These are phyloP conservation scores for Hemichromis elongatus DNA, from an alignment of 2,113 vertebrate species.

Conservation along the genomic window DNA sequence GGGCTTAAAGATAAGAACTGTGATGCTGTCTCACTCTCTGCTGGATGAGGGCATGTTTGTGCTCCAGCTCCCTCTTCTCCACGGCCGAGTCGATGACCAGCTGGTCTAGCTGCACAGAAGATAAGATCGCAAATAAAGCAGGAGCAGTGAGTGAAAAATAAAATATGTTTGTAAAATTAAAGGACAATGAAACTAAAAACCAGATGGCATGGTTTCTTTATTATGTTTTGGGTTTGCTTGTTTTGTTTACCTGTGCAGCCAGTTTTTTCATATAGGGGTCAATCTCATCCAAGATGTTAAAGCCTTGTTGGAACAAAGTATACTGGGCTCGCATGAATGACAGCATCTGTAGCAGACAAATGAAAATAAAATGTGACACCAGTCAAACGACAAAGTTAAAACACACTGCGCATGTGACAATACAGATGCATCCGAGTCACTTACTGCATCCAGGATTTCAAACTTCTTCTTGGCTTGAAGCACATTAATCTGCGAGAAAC, in stretches of 20 bases:
- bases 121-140: background rate
- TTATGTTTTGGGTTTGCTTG: background rate
- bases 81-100: slow-evolving; percentile 93
- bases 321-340: slow-evolving; percentile 97
- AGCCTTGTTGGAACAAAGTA: slow-evolving; percentile 95
- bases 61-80: slow-evolving; percentile 96
- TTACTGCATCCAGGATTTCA: slow-evolving; percentile 78
- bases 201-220: background rate
- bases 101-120: slow-evolving; percentile 83
- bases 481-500: slow-evolving; percentile 73
- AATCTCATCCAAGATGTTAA: slow-evolving; percentile 89
- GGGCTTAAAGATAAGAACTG: background rate
- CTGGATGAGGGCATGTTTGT: slow-evolving; percentile 90
- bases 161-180: background rate
- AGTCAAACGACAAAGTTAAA: background rate
- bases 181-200: background rate
- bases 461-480: slow-evolving; percentile 82
- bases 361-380: background rate
- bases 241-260: slow-evolving; percentile 80
- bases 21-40: slow-evolving; percentile 81
- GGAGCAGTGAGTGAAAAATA: background rate
- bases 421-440: slow-evolving; percentile 11
- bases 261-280: slow-evolving; percentile 95
- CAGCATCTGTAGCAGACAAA: slow-evolving; percentile 80
- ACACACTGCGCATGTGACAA: background rate